A percentile compares a stretch with the other conserved stretches of the same genome.
Conservation (phyloP, 2,888 invertebrate species). For the Hypomecis atomaria region DNA sequence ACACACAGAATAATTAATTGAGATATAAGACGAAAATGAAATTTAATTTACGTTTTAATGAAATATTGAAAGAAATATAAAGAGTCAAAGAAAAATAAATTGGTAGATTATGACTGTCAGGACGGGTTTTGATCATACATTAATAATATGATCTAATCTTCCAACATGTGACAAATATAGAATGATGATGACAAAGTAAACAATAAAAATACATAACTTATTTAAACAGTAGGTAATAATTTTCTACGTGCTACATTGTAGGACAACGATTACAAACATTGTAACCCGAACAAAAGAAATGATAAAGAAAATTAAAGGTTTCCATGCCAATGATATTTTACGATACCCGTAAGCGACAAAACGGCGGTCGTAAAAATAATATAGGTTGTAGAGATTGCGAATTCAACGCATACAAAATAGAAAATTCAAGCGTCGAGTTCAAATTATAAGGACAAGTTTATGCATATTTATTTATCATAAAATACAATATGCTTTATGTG, state of each 20-base stretch:
- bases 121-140: no score
- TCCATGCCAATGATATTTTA: conserved; percentile 77
- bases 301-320: conserved; percentile 81
- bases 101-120: no score
- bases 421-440: conserved; percentile 26
- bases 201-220: conserved; percentile 13
- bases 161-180: neutral
- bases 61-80: no score
- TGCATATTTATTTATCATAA: neutral
- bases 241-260: conserved; percentile 60
- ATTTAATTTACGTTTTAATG: no score
- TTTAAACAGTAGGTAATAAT: conserved; percentile 33
- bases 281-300: conserved; percentile 72
- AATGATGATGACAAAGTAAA: neutral
- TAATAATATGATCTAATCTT: no score
- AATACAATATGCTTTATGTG: conserved; percentile 36
- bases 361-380: conserved; percentile 73
- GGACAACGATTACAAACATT: conserved; percentile 69
- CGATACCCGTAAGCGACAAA: conserved; percentile 79
- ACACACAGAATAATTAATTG: neutral
- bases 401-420: conserved; percentile 40
- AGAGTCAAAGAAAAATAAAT: no score
- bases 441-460: conserved; percentile 6
- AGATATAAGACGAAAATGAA: no score
- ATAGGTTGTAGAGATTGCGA: conserved; percentile 56